Conservation (phyloP, 2,797 vertebrate genomes). For the Triplophysa bombifrons region DNA sequence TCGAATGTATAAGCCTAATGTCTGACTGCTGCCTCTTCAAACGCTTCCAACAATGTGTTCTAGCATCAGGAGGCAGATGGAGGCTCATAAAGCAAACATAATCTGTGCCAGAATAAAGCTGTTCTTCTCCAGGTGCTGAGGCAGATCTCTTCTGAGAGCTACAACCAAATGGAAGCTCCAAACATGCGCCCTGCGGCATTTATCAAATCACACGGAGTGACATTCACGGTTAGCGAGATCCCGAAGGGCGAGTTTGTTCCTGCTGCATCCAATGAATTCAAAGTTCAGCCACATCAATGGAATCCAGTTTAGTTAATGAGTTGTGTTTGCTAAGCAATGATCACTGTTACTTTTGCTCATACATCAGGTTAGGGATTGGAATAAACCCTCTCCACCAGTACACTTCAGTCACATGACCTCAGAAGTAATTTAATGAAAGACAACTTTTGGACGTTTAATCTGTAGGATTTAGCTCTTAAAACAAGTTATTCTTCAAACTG, state of each 20-base stretch:
- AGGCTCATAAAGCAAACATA: slow-evolving; percentile 38
- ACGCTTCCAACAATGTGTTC: slow-evolving; percentile 9
- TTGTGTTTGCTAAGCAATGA: background rate
- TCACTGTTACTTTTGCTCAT: background rate
- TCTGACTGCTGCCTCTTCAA: slow-evolving; percentile 9
- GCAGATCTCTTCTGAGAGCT: slow-evolving; percentile 13
- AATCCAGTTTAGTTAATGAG: background rate
- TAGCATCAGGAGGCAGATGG: slow-evolving; percentile 34
- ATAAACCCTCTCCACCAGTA: background rate
- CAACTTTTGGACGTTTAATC: background rate
- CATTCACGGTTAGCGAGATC: slow-evolving; percentile 19
- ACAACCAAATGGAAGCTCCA: slow-evolving; percentile 26
- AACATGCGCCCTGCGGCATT: slow-evolving; percentile 7
- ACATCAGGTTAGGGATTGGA: background rate
- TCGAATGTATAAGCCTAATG: slow-evolving; percentile 7
- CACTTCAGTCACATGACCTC: background rate
- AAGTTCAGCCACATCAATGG: background rate
- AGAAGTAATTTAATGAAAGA: no score
- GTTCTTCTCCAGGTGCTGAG: slow-evolving; percentile 28
- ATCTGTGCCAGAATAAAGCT: slow-evolving; percentile 40
- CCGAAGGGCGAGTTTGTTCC: slow-evolving; percentile 3
- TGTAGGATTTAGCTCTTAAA: no score
- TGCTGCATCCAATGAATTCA: background rate
- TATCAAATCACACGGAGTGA: slow-evolving; percentile 5
- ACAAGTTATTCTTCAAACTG: no score